Evolutionary conservation across 2,888 invertebrate species (phyloP), one percentile per base, ranked within the genome.

Genomic region (Tholera decimalis): DNA sequence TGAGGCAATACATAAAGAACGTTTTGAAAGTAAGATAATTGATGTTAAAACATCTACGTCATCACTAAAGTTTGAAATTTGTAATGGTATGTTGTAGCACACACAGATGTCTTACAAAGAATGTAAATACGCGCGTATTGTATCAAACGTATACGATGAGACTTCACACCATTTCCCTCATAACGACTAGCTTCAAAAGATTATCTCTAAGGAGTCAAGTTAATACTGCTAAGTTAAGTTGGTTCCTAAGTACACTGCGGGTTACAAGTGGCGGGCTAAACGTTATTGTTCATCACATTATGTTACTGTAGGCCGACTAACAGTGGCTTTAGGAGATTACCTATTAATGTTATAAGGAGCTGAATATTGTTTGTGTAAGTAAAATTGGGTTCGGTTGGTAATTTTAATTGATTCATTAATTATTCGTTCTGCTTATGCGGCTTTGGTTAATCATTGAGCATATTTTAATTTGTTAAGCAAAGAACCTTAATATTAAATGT

Each of bases 211-310:
- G 30, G 43, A 62, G 30, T 71, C 35, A 65, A 37, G 18, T 57
- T 58, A 69, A 61, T 46, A 44, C 41, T 30, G 35, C 15, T 30
- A 51, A 54, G 26, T 59, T 46, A 37, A 28, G 33, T 33, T 68
- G 18, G 24, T 51, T 30, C 20, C 24, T 53, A 64, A 39, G 54
- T 53, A 72, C 26, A 24, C 24, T 51, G 44, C 13, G 63, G 47
- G 35, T n/a, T n/a, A 18, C 13, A 43, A 22, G 63, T n/a, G 37
- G 50, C 4, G 28, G 50, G 55, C 9, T 26, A 63, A 43, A 64
- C 65, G 65, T 67, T 67, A 35, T 74, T 71, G 74, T 58, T 58
- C 44, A 28, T 49, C 43, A 67, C 37, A 73, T 71, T 66, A 71
- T 54, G 74, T 73, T 71, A 71, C 50, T 59, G 44, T 59, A 44